Evolutionary conservation across 2,113 vertebrate genomes (phyloP), one percentile per base, ranked within the genome.

Genomic region (Desmodus rotundus): DNA sequence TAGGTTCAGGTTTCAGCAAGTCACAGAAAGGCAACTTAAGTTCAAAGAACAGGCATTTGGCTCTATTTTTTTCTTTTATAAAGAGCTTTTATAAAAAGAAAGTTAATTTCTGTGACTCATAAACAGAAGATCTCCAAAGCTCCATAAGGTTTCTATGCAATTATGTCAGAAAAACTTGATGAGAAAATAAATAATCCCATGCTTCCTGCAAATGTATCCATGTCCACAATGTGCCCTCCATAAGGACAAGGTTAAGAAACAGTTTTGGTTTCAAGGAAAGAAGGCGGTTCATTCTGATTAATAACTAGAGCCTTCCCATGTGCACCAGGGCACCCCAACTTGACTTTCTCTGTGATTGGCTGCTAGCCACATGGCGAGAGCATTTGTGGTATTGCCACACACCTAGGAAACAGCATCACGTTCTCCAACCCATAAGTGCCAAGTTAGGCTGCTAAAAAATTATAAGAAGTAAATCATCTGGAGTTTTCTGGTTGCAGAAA

Each of bases 91-190:
- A 87, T 89, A 95, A 97, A 94, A 89, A 97, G 92, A 97, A 94
- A 93, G 89, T 97, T 97, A 95, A 92, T 97, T 95, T 97, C 80
- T 96, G 87, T 97, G 96, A 97, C 96, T 97, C 96, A 97, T 94
- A 94, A 97, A 89, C 84, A 93, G 86, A 97, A 94, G 89, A 96
- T 91, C 94, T 92, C 80, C 92, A 96, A 97, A 97, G 80, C 19
- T 84, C 87, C 96, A 96, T 92, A 92, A 95, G 88, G 90, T 95
- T 96, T 97, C 70, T 95, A 56, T 92, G 94, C 95, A 97, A 94
- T 94, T 93, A 97, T 84, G 87, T 95, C 87, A 94, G 96, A 93
- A 93, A 83, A 84, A 96, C 77, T 87, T 93, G 94, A 95, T 93
- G 93, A 96, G 87, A 96, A 97, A 97, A 96, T 96, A 96, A 95